Evolutionary conservation across 2,888 invertebrate genomes (phyloP).

Genomic region (Cephus spinipes): DNA sequence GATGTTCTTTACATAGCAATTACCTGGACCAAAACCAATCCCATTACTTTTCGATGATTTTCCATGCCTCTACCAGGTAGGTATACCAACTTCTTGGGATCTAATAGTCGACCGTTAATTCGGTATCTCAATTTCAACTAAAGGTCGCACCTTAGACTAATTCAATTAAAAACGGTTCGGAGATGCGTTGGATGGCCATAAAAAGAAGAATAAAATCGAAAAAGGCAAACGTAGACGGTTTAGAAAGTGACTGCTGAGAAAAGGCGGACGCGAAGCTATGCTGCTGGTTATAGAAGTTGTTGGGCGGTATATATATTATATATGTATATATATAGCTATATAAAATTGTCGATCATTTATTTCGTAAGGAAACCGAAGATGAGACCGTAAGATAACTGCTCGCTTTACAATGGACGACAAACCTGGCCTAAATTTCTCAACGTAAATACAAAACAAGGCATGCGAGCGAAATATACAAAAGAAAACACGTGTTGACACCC

Average conservation of each 20-base stretch:
- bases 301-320: not conserved
- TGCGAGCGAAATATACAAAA: not conserved
- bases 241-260: not conserved
- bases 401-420: not conserved
- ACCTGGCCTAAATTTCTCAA: not conserved
- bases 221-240: not conserved
- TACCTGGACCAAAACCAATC: not conserved
- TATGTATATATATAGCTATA: slow-evolving; percentile 4
- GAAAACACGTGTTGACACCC: slow-evolving; percentile 6
- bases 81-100: too few relatives aligned
- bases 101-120: not conserved
- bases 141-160: not conserved
- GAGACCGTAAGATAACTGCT: not conserved
- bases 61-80: not conserved
- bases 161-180: not conserved
- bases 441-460: not conserved
- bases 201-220: not conserved
- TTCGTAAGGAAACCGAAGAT: not conserved
- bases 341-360: not conserved
- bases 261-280: not conserved
- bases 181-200: not conserved
- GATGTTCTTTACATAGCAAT: not conserved
- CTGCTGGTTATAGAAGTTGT: slow-evolving; percentile 4
- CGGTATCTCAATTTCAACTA: not conserved
- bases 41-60: not conserved